Conservation (phyloP, 2,888 invertebrate species). For the Tetranychus piercei region DNA sequence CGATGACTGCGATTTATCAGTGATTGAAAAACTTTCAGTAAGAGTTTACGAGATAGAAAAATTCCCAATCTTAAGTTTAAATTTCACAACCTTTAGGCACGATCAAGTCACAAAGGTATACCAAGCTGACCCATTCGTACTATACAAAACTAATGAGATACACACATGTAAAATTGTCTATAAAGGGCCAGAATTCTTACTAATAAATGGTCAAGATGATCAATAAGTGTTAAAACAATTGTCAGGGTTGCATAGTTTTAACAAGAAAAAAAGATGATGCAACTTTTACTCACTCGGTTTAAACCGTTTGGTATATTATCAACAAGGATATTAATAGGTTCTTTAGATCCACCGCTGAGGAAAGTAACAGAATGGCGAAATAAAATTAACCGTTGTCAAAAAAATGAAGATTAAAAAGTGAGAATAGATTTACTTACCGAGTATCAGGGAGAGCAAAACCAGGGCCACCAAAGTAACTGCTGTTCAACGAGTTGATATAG, state of each 20-base stretch:
- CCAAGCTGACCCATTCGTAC: too few species aligned
- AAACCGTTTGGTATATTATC: not conserved
- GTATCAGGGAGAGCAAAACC: not conserved
- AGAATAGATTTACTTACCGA: not conserved
- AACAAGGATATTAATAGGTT: not conserved
- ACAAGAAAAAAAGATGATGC: not conserved
- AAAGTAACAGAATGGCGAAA: not conserved
- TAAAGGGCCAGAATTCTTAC: too few species aligned
- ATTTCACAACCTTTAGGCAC: too few species aligned
- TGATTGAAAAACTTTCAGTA: too few species aligned
- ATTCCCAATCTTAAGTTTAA: too few species aligned
- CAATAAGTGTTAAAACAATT: not conserved
- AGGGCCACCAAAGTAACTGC: not conserved
- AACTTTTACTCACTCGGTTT: not conserved
- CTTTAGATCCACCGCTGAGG: not conserved
- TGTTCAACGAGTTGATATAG: not conserved
- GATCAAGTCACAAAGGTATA: too few species aligned
- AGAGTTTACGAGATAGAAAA: too few species aligned
- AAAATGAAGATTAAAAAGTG: not conserved
- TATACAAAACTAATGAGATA: too few species aligned
- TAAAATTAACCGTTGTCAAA: not conserved
- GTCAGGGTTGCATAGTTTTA: not conserved
- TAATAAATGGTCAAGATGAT: not conserved
- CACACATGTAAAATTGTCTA: too few species aligned
- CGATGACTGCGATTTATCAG: too few species aligned